Evolutionary conservation across 2,888 invertebrate genomes (phyloP), one percentile per base, ranked within the genome.

Genomic region (Lepidonotus clava): DNA sequence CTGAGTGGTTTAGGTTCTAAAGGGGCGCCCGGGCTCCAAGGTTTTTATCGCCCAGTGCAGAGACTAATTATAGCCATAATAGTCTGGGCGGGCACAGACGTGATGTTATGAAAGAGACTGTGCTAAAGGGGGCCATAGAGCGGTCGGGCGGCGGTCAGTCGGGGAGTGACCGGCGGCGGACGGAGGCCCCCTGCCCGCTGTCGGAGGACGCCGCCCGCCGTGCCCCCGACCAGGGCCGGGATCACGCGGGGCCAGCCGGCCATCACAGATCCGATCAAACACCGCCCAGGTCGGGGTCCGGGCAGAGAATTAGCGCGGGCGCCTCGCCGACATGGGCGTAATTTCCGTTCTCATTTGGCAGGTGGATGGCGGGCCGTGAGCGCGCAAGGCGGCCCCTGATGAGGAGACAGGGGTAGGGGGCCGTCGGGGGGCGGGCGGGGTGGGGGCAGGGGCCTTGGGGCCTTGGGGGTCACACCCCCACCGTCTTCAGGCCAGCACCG

Each of bases 311-410:
- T 40, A 80, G 80, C 80, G 46, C 46, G 21, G 51, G 80, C 28
- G 41, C 77, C 80, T 1, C 24, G 28, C 24, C 80, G 51, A 80
- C 80, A 80, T 14, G 80, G 46, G 46, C 41, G 41, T 51, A 80
- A 80, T 80, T 80, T 80, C 80, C 80, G 80, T 32, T 46, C 11
- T 46, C 80, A 80, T 80, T 80, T 80, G 80, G 80, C 80, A 80
- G 80, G 80, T 80, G 41, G 80, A 80, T 34, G 51, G 14, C 80
- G 80, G 46, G 41, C 46, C 80, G 46, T 80, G 80, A 21, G 46
- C 32, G 46, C 80, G 80, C 80, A 80, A 41, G 40, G 80, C 51
- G 32, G 1, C 14, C 32, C 24, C 32, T 51, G 46, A 80, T 80
- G 46, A 80, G 11, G 80, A 11, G 24, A 24, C n/a, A 28, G 51